Evolutionary conservation across 2,888 invertebrate genomes (phyloP).

Genomic region (Lypha dubia): DNA sequence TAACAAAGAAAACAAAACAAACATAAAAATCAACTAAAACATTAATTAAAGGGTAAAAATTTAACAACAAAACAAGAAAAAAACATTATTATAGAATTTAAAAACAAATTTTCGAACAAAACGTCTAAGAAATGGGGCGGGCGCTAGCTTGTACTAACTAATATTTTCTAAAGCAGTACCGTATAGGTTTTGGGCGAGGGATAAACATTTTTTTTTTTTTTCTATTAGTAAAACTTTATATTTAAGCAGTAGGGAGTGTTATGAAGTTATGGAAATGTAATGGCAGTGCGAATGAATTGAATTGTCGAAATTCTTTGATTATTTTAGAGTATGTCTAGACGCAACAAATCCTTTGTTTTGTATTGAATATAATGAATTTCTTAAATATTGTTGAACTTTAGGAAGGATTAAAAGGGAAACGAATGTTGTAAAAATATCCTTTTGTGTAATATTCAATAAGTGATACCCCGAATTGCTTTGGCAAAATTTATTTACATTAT

Average conservation of each 20-base stretch:
- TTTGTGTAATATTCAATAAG: too few species aligned
- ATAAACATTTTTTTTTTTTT: not conserved
- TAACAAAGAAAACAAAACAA: too few species aligned
- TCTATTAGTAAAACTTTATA: slow-evolving; percentile 36
- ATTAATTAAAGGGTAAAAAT: slow-evolving; percentile 54
- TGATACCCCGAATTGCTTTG: too few species aligned
- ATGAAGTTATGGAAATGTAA: not conserved
- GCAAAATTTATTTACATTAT: too few species aligned
- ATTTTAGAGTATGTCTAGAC: too few species aligned
- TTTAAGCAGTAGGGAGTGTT: slow-evolving; percentile 13
- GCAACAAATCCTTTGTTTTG: too few species aligned
- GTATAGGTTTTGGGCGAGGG: not conserved
- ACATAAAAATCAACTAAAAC: slow-evolving; percentile 65
- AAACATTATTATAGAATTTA: slow-evolving; percentile 55
- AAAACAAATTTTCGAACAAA: slow-evolving; percentile 62
- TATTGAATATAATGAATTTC: too few species aligned
- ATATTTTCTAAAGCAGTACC: slow-evolving; percentile 1
- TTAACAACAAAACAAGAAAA: too few species aligned
- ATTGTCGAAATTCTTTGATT: not conserved
- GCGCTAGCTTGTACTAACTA: slow-evolving; percentile 30
- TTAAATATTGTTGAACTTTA: slow-evolving; percentile 59
- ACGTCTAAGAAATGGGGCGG: slow-evolving; percentile 52
- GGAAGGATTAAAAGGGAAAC: not conserved
- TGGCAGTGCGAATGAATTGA: not conserved
- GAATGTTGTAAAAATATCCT: not conserved